Base-by-base conservation (phyloP, 2,888 invertebrate genomes). In the Ametastegia equiseti region DNA sequence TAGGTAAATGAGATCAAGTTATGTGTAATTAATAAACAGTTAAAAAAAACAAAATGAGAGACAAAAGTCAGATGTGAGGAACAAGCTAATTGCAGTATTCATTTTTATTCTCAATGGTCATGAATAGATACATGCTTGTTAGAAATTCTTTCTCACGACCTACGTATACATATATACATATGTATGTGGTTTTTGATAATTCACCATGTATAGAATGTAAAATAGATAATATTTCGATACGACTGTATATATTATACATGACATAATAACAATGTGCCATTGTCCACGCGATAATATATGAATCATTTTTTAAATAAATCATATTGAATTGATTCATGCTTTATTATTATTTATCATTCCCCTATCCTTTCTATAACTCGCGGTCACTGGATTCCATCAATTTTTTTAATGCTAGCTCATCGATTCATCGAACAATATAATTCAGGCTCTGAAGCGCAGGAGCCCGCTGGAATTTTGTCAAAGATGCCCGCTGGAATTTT, bases 81-180 rank as follows among this genome's bases (percentile, higher is more conserved):
- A 23, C 50, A 47, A 23, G 30, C 33, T 47, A 9, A 67, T 27
- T 71, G n/a, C 78, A 78, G 78, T 60, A 78, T 78, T 78, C 36
- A 78, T 60, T 78, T 63, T 42, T 57, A 30, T 50, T 57, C 36
- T n/a, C 75, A 71, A 27, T 42, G 50, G 9, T 54, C 30, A 13
- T 13, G 6, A 33, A 36, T 39, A 19, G 75, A 75, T 11, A 54
- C n/a, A n/a, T n/a, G n/a, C n/a, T 54, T 19, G n/a, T 7, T 9
- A 36, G 36, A 13, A 23, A 54, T 71, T 6, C n/a, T 47, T 30
- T 75, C n/a, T n/a, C 15, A 39, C 33, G 27, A 57, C 33, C 54
- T 75, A 27, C 36, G 67, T n/a, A 13, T 33, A 33, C 3, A 30
- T 30, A 63, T 11, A 5, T 63, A 33, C 19, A 23, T 60, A 19